A percentile compares a stretch with the other conserved stretches of the same genome.
phyloP scores from a whole-genome alignment of 2,888 invertebrate species.

The Heliconius hortense region DNA sequence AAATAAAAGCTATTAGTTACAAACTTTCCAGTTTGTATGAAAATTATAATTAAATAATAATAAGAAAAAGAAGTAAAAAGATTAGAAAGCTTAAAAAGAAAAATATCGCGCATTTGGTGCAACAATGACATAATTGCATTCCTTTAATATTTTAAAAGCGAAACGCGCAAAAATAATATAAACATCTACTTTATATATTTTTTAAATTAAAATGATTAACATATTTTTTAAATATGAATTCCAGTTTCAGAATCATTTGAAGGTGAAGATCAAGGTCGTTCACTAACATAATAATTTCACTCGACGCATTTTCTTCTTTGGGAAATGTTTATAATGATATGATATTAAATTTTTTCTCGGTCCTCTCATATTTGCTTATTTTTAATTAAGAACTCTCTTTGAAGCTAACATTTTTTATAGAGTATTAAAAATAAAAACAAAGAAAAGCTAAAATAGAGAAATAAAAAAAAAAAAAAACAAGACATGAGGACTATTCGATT shows the following conservation, averaged over 20 bases:
- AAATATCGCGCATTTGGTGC: too few species aligned
- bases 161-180: not conserved
- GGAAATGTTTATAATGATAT: not conserved
- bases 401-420: not conserved
- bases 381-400: constrained; percentile 19
- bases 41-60: too few species aligned
- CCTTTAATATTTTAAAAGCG: too few species aligned
- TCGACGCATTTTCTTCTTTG: not conserved
- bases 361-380: constrained; percentile 10
- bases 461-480: too few species aligned
- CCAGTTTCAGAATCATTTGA: not conserved
- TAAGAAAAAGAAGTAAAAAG: too few species aligned
- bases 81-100: too few species aligned
- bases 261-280: not conserved
- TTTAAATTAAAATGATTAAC: not conserved
- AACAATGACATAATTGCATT: too few species aligned
- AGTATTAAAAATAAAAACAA: not conserved
- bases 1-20: too few species aligned
- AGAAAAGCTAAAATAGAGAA: not conserved
- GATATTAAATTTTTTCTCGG: not conserved
- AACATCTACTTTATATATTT: not conserved
- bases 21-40: too few species aligned
- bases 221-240: not conserved
- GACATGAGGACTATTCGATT: too few species aligned
- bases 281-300: not conserved